These are phyloP conservation scores for Lordiphosa stackelbergi DNA, from an alignment of 1,140 invertebrate species.

Conservation along the genomic window DNA sequence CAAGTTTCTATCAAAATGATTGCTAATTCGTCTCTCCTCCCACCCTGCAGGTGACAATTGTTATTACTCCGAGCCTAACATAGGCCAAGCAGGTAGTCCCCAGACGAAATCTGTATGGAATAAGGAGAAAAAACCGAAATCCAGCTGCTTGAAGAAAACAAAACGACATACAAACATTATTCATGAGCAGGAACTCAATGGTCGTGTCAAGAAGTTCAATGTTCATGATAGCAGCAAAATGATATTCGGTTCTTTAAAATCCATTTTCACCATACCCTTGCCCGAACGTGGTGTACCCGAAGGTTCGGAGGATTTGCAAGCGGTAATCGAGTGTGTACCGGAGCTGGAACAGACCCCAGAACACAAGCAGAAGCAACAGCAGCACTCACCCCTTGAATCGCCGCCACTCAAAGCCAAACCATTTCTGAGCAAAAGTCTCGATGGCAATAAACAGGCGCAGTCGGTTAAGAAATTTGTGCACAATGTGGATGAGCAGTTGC, in stretches of 20 bases:
- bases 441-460: conserved; percentile 78
- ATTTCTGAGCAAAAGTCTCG: conserved; percentile 80
- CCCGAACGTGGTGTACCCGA: conserved; percentile 83
- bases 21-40: conserved; percentile 1
- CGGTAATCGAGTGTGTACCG: conserved; percentile 80
- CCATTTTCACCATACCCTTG: conserved; percentile 82
- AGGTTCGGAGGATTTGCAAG: conserved; percentile 81
- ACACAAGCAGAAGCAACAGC: conserved; percentile 35
- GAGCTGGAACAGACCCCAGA: conserved; percentile 77
- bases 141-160: conserved; percentile 81
- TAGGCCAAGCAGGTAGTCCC: conserved; percentile 63
- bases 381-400: conserved; percentile 36
- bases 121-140: conserved; percentile 78
- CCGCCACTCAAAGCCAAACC: conserved; percentile 68
- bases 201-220: conserved; percentile 77
- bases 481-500: conserved; percentile 76
- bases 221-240: conserved; percentile 79
- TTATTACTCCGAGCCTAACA: conserved; percentile 82
- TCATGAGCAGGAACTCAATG: conserved; percentile 80
- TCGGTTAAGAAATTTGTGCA: conserved; percentile 74
- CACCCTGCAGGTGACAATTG: conserved; percentile 70
- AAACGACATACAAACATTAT: conserved; percentile 82
- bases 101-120: conserved; percentile 73
- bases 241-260: conserved; percentile 83
- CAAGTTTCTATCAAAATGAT: no score